Evolutionary conservation across 1,140 invertebrate species (phyloP).

Genomic region (Euura saliciscinereae): DNA sequence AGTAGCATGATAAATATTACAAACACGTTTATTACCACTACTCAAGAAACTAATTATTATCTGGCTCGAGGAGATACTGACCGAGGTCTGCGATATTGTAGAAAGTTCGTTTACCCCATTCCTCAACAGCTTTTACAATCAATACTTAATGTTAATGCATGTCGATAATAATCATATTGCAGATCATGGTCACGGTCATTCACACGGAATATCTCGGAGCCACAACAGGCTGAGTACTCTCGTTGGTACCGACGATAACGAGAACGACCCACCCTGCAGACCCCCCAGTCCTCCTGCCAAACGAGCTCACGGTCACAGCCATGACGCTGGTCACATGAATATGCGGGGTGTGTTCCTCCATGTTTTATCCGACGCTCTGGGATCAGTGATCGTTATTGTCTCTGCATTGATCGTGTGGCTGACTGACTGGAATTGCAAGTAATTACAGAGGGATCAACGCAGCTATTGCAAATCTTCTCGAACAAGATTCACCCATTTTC

Average conservation of each 20-base stretch:
- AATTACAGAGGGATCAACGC: too few species aligned
- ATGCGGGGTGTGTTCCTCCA: slow-evolving; percentile 98
- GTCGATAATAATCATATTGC: slow-evolving; percentile 37
- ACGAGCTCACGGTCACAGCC: slow-evolving; percentile 62
- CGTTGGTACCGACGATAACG: slow-evolving; percentile 77
- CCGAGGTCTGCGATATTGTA: too few species aligned
- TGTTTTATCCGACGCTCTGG: slow-evolving; percentile 93
- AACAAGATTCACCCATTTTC: too few species aligned
- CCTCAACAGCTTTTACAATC: too few species aligned
- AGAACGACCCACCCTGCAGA: slow-evolving; percentile 77
- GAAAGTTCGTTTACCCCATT: too few species aligned
- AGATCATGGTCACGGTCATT: slow-evolving; percentile 83
- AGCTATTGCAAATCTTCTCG: too few species aligned
- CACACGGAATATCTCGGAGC: slow-evolving; percentile 71
- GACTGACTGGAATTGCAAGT: slow-evolving; percentile 81
- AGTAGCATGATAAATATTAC: too few species aligned
- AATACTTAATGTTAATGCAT: too few species aligned
- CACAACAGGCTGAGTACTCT: slow-evolving; percentile 67
- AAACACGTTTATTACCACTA: too few species aligned
- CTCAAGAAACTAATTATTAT: too few species aligned
- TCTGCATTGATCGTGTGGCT: slow-evolving; percentile 90
- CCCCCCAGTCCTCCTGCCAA: slow-evolving; percentile 52
- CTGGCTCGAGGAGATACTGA: too few species aligned
- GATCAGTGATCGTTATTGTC: slow-evolving; percentile 95
- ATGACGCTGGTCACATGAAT: slow-evolving; percentile 87